Percentiles rank a stretch among this genome's conserved stretches.
Conservation (phyloP, 1,140 invertebrate species). For the Pachyrhynchus sulphureomaculatus region DNA sequence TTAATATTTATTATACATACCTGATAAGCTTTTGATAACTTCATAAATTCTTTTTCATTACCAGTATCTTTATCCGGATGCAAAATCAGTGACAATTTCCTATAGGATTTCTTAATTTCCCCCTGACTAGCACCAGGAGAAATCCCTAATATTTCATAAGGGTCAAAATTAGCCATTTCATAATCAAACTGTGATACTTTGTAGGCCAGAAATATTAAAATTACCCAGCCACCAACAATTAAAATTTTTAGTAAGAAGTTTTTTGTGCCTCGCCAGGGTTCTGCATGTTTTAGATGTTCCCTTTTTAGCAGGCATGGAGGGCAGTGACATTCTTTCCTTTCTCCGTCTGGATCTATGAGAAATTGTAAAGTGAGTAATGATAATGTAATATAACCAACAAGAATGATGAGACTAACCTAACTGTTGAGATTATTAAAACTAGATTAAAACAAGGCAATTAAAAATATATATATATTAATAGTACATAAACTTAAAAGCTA, state of each 20-base stretch:
- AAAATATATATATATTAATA: too few relatives aligned
- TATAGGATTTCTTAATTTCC: slow-evolving; percentile 95
- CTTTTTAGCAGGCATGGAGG: slow-evolving; percentile 84
- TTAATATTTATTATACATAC: too few relatives aligned
- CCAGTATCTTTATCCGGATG: slow-evolving; percentile 99
- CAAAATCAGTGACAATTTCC: slow-evolving; percentile 86
- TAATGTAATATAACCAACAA: neutral
- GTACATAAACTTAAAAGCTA: too few relatives aligned
- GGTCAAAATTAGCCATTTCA: slow-evolving; percentile 98
- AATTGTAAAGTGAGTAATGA: neutral
- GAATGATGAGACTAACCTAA: slow-evolving; percentile 13
- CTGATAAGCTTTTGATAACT: slow-evolving; percentile 92
- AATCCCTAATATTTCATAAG: slow-evolving; percentile 93
- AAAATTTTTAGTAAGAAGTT: slow-evolving; percentile 61
- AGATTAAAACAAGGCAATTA: too few relatives aligned
- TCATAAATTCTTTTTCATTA: slow-evolving; percentile 97
- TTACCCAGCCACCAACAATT: slow-evolving; percentile 85
- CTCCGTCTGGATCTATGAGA: slow-evolving; percentile 68
- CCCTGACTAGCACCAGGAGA: slow-evolving; percentile 77
- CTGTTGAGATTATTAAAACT: too few relatives aligned
- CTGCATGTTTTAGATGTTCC: slow-evolving; percentile 72
- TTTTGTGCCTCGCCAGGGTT: slow-evolving; percentile 86
- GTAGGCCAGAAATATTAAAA: slow-evolving; percentile 85
- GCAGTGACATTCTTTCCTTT: slow-evolving; percentile 82
- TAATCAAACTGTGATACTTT: slow-evolving; percentile 98